phyloP scores from a whole-genome alignment of 2,888 invertebrate species.

The Drosophila pseudotalamancana region DNA sequence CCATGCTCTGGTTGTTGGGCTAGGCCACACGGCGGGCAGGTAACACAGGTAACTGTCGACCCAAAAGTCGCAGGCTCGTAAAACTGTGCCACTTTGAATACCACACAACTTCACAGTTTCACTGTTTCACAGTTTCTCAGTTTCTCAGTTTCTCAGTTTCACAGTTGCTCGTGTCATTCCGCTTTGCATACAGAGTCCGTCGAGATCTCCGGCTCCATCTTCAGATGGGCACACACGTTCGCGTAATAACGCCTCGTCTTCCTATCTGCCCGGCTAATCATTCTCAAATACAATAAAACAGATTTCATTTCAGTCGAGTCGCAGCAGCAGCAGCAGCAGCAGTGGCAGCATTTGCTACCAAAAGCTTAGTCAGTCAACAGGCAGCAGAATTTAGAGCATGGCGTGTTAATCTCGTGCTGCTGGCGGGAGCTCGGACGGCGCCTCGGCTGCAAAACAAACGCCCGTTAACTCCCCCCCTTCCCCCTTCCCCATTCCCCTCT shows the following conservation, averaged over 20 bases:
- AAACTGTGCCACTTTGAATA: constrained; percentile 62
- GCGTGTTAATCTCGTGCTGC: constrained; percentile 67
- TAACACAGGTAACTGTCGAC: constrained; percentile 43
- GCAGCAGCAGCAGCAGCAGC: constrained; percentile 30
- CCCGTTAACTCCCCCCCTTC: constrained; percentile 1
- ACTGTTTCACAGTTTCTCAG: no score
- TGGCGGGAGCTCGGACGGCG: constrained; percentile 44
- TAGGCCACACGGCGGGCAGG: constrained; percentile 58
- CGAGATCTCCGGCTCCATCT: constrained; percentile 24
- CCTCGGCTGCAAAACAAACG: constrained; percentile 40
- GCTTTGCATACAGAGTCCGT: constrained; percentile 46
- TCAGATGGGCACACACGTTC: constrained; percentile 48
- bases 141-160: constrained; percentile 15
- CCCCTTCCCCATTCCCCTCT: no score
- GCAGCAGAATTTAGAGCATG: constrained; percentile 51
- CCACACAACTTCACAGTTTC: constrained; percentile 9
- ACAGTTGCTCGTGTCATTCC: constrained; percentile 17
- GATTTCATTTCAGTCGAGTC: constrained; percentile 49
- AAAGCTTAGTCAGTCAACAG: constrained; percentile 72
- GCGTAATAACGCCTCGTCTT: constrained; percentile 56
- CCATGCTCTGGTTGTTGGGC: constrained; percentile 61
- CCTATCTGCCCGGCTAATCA: constrained; percentile 71
- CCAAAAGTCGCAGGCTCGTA: constrained; percentile 62
- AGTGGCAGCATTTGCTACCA: constrained; percentile 62
- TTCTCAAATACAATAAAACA: constrained; percentile 76